These are phyloP conservation scores for Phasia obesa DNA, from an alignment of 2,888 invertebrate genomes.

Conservation along the genomic window DNA sequence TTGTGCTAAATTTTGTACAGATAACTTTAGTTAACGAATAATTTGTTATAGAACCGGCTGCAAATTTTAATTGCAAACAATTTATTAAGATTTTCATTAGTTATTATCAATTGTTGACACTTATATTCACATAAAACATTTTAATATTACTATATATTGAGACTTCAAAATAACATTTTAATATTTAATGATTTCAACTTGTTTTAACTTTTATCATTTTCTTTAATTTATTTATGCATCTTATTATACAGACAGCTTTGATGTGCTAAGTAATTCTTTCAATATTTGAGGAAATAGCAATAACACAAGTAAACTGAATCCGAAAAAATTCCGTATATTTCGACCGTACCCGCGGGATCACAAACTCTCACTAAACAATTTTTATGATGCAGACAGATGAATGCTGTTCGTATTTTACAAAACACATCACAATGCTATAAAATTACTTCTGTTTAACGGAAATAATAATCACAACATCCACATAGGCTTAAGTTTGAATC, in stretches of 20 bases:
- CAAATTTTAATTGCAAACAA: conserved; percentile 20
- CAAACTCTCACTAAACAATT: conserved; percentile 83
- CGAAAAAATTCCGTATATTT: conserved; percentile 77
- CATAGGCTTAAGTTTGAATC: no score
- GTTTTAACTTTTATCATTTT: not conserved
- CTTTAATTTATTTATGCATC: not conserved
- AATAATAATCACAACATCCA: no score
- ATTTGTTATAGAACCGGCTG: conserved; percentile 41
- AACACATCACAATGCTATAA: not conserved
- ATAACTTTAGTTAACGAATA: not conserved
- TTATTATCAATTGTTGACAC: not conserved
- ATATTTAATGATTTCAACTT: not conserved
- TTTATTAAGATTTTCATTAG: not conserved
- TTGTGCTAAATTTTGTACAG: not conserved
- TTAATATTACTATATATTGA: no score
- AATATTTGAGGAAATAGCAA: conserved; percentile 15
- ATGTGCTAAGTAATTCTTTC: not conserved
- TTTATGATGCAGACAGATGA: conserved; percentile 80
- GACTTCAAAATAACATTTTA: no score
- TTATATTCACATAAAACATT: conserved; percentile 7
- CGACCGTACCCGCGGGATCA: conserved; percentile 83
- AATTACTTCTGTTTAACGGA: no score
- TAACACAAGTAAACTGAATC: conserved; percentile 24
- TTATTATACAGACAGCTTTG: conserved; percentile 19
- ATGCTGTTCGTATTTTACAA: conserved; percentile 63